Evolutionary conservation across 2,888 invertebrate species (phyloP).

Genomic region (Cantharis flavilabris): DNA sequence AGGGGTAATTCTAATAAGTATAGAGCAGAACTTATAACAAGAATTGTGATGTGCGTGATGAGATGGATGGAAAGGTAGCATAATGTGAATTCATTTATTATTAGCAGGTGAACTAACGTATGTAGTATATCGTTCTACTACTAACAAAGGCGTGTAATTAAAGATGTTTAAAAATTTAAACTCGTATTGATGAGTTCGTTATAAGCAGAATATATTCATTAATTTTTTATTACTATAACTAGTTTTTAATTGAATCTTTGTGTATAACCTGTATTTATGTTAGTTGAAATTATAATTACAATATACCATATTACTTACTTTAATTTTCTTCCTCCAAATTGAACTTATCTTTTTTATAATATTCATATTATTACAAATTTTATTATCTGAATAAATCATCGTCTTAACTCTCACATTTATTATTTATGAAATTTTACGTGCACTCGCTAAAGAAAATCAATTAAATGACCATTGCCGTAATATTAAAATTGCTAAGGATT

Average conservation of each 20-base stretch:
- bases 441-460: neutral
- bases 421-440: neutral
- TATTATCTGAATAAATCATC: neutral
- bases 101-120: constrained; percentile 32
- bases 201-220: constrained; percentile 20
- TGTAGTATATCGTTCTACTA: constrained; percentile 24
- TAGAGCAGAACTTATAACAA: constrained; percentile 29
- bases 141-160: constrained; percentile 27
- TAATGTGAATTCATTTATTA: constrained; percentile 31
- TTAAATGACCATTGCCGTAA: constrained; percentile 10
- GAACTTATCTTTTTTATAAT: neutral
- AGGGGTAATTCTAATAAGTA: constrained; percentile 35
- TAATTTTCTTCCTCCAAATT: constrained; percentile 13
- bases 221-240: constrained; percentile 30
- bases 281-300: constrained; percentile 25
- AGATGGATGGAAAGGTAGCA: constrained; percentile 24
- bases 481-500: constrained; percentile 36
- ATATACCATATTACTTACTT: constrained; percentile 12
- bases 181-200: constrained; percentile 24
- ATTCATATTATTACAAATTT: neutral
- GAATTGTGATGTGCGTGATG: constrained; percentile 31
- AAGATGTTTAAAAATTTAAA: constrained; percentile 32
- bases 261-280: constrained; percentile 23
- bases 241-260: constrained; percentile 30
- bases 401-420: neutral